Base-by-base conservation (phyloP, 37 sponge, comb jelly and placozoan species). In the Cliona cf. orientalis region DNA sequence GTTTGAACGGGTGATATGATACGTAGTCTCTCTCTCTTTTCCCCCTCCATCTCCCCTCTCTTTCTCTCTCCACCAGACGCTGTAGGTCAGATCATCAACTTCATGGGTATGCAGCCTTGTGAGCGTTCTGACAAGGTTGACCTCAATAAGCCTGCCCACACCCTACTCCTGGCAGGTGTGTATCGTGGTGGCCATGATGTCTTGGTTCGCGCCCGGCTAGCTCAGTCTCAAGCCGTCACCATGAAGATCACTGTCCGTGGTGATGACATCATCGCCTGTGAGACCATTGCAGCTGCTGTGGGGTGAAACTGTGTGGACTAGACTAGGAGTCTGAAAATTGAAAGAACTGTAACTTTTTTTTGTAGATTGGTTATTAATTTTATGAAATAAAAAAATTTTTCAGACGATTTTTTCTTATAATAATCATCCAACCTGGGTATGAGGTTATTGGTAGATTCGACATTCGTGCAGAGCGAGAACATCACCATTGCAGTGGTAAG, bases 71-170 rank as follows among this genome's bases (percentile, higher is more conserved):
- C 33, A 21, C 11, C 84, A 96, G 99, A 89, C 88, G 99, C 99
- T 58, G 97, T 98, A 39, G 86, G 94, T 37, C 95, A 98, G 82
- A 85, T 98, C 44, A 85, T 72, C 36, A 61, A 66, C 25, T 98
- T 96, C 84, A 87, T 96, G 84, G 97, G 97, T 0, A 98, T 98
- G 99, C 97, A 96, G 68, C 92, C 99, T 0, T 98, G 99, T 79
- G 99, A 98, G 80, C 75, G 97, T 4, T 89, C 97, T 5, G 97
- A 96, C 71, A 76, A 80, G 78, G 93, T 98, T 4, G 90, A 91
- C 26, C 62, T 44, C 1, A 77, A 76, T 42, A 94, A 89, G 64
- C 74, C 76, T 42, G 89, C 99, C 0, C 99, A 98, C 89, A 87
- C 90, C 34, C 91, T 98, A 6, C 90, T 98, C 14, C 82, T 98